Conservation (phyloP, 2,797 vertebrate species). For the Petrocephalus schoutedeni region DNA sequence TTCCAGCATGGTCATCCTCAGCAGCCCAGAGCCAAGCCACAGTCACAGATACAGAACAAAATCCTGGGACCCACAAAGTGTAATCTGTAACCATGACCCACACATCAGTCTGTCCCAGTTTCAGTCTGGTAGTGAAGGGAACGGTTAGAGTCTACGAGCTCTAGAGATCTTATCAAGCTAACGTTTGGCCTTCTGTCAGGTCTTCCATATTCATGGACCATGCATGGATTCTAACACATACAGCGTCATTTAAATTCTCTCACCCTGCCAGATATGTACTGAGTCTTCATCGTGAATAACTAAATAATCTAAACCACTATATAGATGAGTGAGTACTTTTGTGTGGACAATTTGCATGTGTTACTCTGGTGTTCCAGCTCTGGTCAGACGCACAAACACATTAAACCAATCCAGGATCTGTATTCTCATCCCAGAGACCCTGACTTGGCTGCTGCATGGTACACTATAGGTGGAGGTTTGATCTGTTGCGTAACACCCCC, state of each 20-base stretch:
- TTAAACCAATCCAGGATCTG: background rate
- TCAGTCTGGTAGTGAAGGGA: background rate
- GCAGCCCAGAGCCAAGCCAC: background rate
- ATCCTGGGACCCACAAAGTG: background rate
- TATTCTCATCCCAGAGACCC: background rate
- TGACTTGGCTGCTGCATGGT: background rate
- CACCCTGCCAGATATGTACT: background rate
- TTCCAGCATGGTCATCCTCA: background rate
- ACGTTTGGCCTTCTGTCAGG: background rate
- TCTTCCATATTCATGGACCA: background rate
- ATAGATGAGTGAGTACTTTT: background rate
- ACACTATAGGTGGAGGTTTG: background rate
- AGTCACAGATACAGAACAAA: background rate
- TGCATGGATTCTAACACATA: background rate
- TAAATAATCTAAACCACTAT: conserved; percentile 7
- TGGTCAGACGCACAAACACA: conserved; percentile 10
- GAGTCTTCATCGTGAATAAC: background rate
- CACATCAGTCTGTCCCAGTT: background rate
- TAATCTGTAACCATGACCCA: background rate
- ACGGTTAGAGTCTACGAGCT: background rate
- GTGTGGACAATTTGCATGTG: conserved; percentile 2
- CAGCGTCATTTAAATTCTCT: background rate
- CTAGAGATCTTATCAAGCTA: background rate
- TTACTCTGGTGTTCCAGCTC: background rate
- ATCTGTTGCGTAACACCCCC: background rate